Evolutionary conservation across 2,797 vertebrate species (phyloP), one percentile per base, ranked within the genome.

Genomic region (Oreochromis mossambicus): DNA sequence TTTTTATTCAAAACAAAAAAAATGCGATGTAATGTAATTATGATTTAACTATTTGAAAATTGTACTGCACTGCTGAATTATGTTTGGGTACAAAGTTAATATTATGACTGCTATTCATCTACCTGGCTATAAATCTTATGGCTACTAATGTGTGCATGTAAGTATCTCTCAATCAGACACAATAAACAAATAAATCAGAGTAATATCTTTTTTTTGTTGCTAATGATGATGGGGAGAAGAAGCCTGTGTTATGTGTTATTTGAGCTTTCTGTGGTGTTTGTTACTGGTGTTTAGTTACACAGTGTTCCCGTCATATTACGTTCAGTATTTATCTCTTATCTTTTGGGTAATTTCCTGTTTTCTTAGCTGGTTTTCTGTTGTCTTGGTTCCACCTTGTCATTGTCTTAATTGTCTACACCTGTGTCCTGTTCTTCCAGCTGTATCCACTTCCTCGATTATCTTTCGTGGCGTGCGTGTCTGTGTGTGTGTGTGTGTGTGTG

Each of bases 201-300:
- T 32, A 29, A 15, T 0, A 26, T 26, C 7, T 29, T 5, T 52
- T 48, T 21, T 52, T 34, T 12, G 41, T 41, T 11, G 5, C 11
- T 11, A 41, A 41, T 5, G 11, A 41, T 11, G 3, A 54, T 13
- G 1, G 52, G 4, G 21, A 24, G 21, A 54, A 24, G 48, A n/a
- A 50, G 48, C 48, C 17, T 7, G 19, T 24, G 52, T 7, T 24
- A 21, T 54, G 52, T 21, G n/a, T 24, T 24, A 54, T 54, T 54
- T 24, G 6, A 54, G 8, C 8, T 51, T n/a, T 51, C 8, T 51
- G 19, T n/a, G 50, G 51, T 21, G 3, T 52, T 52, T 52, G 51
- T 21, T 0, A 52, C 9, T 52, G 9, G 19, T 12, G 51, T 54
- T 54, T 12, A 51, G 19, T 19, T 51, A n/a, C 5, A 21, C n/a